Evolutionary conservation across 2,888 invertebrate species (phyloP).

Genomic region (Dugesia japonica): DNA sequence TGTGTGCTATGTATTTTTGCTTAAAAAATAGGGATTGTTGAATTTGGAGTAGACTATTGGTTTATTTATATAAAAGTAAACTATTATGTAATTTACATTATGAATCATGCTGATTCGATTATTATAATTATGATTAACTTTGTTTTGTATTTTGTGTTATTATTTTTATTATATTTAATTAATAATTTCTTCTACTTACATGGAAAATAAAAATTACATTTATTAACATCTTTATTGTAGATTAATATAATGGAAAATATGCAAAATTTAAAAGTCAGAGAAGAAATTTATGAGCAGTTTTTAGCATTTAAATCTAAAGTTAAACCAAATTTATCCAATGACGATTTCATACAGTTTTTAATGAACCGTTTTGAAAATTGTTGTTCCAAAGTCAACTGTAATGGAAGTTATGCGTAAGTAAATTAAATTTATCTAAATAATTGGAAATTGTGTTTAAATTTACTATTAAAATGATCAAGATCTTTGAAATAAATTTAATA

Average conservation of each 20-base stretch:
- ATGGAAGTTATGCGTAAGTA: neutral
- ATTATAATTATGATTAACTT: neutral
- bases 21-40: too few relatives aligned
- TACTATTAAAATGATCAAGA: too few relatives aligned
- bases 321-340: constrained; percentile 14
- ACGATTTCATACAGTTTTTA: constrained; percentile 9
- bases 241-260: neutral
- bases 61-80: neutral
- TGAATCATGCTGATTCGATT: neutral
- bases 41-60: neutral
- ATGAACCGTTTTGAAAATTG: constrained; percentile 8
- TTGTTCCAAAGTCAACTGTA: neutral
- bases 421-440: too few relatives aligned
- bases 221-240: too few relatives aligned
- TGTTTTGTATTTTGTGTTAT: neutral
- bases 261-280: constrained; percentile 16
- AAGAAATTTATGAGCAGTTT: constrained; percentile 14
- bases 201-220: too few relatives aligned
- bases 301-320: constrained; percentile 7
- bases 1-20: too few relatives aligned
- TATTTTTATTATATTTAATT: too few relatives aligned
- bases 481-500: too few relatives aligned
- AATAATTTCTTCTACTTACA: too few relatives aligned
- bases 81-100: neutral
- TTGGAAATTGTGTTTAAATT: too few relatives aligned